These are phyloP conservation scores for Drosophila persimilis DNA, from an alignment of 1,140 invertebrate genomes.

Conservation along the genomic window DNA sequence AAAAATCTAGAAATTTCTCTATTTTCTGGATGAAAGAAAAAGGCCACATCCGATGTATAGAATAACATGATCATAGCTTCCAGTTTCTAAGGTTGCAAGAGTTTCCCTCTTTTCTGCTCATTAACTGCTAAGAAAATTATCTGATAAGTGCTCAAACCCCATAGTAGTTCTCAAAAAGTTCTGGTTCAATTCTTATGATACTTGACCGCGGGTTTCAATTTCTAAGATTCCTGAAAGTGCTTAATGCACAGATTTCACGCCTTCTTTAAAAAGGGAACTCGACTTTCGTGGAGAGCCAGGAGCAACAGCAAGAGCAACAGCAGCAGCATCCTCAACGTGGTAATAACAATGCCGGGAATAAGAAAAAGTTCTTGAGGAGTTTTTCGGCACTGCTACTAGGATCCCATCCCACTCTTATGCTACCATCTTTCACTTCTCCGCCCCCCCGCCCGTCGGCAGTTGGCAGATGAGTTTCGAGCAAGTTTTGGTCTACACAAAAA, in stretches of 20 bases:
- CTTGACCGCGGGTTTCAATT: not conserved
- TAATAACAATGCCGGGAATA: constrained; percentile 69
- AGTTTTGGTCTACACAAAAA: constrained; percentile 56
- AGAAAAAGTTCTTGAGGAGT: constrained; percentile 65
- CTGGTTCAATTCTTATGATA: constrained; percentile 34
- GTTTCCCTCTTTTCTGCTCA: too few species aligned
- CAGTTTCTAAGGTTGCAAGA: too few species aligned
- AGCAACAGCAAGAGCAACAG: constrained; percentile 23
- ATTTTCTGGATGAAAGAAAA: too few species aligned
- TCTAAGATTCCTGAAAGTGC: not conserved
- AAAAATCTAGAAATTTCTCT: too few species aligned
- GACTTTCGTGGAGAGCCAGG: constrained; percentile 31
- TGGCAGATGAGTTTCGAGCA: constrained; percentile 67
- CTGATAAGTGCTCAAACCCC: constrained; percentile 17
- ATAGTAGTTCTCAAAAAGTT: constrained; percentile 36
- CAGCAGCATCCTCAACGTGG: constrained; percentile 52
- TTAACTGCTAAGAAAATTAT: constrained; percentile 3
- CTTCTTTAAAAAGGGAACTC: constrained; percentile 34
- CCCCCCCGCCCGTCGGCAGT: constrained; percentile 31
- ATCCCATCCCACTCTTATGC: too few species aligned
- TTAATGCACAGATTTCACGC: constrained; percentile 48
- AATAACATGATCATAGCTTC: not conserved
- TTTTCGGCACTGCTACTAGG: constrained; percentile 24
- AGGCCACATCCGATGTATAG: too few species aligned
- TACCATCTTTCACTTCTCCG: too few species aligned